Percentiles rank a stretch among this genome's conserved stretches.
Evolutionary conservation across 2,888 invertebrate genomes (phyloP).

Genomic region (Pediacus dermestoides): DNA sequence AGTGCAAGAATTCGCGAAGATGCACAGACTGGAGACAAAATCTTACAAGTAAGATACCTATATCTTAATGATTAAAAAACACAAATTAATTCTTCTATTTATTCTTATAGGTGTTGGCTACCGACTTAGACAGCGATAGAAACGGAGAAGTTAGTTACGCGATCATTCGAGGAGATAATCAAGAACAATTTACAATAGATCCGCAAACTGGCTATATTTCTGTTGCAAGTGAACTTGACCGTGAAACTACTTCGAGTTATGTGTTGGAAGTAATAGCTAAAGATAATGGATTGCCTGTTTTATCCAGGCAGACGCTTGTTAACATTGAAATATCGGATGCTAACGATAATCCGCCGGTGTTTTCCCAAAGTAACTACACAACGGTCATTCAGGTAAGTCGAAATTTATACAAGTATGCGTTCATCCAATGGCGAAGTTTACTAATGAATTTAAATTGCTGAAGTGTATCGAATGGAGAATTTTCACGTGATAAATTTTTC

Average conservation of each 20-base stretch:
- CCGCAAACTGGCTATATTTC: constrained; percentile 71
- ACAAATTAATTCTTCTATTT: too few relatives aligned
- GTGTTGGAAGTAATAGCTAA: constrained; percentile 75
- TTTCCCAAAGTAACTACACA: constrained; percentile 74
- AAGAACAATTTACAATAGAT: constrained; percentile 76
- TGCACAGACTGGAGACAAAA: constrained; percentile 65
- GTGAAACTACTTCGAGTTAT: constrained; percentile 76
- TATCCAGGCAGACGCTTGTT: constrained; percentile 70
- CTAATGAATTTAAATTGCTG: not conserved
- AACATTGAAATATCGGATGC: constrained; percentile 81
- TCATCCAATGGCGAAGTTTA: too few relatives aligned
- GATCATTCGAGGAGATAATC: constrained; percentile 72
- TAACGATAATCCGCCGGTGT: constrained; percentile 89
- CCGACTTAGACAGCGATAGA: constrained; percentile 77
- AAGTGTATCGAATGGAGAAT: not conserved
- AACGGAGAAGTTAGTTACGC: constrained; percentile 79
- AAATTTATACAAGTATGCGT: too few relatives aligned
- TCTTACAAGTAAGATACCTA: constrained; percentile 66
- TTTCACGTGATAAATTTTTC: not conserved
- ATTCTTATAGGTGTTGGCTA: constrained; percentile 63
- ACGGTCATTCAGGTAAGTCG: constrained; percentile 62
- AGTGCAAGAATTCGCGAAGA: constrained; percentile 76
- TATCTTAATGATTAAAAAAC: too few relatives aligned
- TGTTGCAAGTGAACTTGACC: constrained; percentile 71
- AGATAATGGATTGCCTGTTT: constrained; percentile 75